These are phyloP conservation scores for Pelodytes ibericus DNA, from an alignment of 2,797 vertebrate species.

Conservation along the genomic window DNA sequence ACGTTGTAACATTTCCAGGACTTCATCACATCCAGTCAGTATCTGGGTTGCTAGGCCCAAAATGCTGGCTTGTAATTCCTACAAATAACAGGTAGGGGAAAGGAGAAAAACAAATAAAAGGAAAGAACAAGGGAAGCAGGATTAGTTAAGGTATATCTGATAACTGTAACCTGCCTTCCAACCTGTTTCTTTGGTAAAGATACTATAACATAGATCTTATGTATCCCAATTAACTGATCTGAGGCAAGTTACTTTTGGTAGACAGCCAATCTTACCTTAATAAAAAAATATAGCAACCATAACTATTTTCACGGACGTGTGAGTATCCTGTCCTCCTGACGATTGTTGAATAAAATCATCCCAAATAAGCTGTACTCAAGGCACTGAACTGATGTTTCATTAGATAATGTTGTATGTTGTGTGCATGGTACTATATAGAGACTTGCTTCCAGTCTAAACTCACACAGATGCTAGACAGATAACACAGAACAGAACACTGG, in stretches of 20 bases:
- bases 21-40: slow-evolving; percentile 95
- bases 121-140: no score
- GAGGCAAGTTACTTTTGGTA: no score
- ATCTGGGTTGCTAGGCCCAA: slow-evolving; percentile 93
- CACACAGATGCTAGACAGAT: neutral
- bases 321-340: no score
- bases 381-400: no score
- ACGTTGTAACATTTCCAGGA: slow-evolving; percentile 94
- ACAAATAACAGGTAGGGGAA: slow-evolving; percentile 46
- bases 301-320: neutral
- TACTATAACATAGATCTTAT: no score
- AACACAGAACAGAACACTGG: slow-evolving; percentile 3
- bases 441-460: no score
- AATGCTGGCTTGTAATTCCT: slow-evolving; percentile 96
- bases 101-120: no score
- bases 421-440: no score
- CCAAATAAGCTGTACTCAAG: no score
- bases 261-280: neutral
- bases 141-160: slow-evolving; percentile 34
- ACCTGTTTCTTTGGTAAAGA: neutral
- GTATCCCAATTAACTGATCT: no score
- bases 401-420: no score
- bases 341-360: no score
- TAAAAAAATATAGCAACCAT: neutral
- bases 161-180: neutral